Evolutionary conservation across 2,888 invertebrate genomes (phyloP), one percentile per base, ranked within the genome.

Genomic region (Caprella mutica): DNA sequence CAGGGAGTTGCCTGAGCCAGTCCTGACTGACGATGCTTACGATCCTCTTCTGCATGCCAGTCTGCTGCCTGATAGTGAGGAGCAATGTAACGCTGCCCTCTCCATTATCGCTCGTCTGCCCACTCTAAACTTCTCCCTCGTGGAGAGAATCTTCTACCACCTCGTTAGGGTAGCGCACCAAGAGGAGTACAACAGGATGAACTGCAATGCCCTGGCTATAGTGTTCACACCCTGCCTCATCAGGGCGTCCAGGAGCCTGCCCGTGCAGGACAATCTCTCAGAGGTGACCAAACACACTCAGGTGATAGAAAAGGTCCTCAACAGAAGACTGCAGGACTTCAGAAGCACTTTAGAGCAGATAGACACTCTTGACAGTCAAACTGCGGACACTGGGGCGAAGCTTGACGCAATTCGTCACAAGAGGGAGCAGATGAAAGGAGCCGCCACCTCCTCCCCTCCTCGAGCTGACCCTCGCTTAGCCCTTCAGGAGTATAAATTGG

Each of bases 201-300:
- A 90, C 72, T 85, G 89, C 50, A 81, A 87, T 68, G 87, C 88
- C 74, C 75, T 90, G 70, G 91, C 92, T 58, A 93, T 94, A 62
- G 91, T 94, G 65, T 94, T 94, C 75, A 93, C 93, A 0, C 94
- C 93, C 2, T 93, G 93, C 74, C 86, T 94, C 61, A 77, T 94
- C 66, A 80, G 92, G 68, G 88, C 91, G 65, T 87, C 86, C 74
- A 84, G 88, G 72, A 76, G 82, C 64, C 81, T 90, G 67, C 89
- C 89, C 44, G 93, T 92, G 52, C 92, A 93, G 75, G 90, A 89
- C 72, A 87, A 90, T 70, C 77, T 94, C 66, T 84, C 84, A 69
- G 91, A 93, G 74, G 90, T 93, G 69, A 82, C 86, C 68, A 81
- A 86, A 52, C 91, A 91, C 73, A 91, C 90, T 19, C 43, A 43